Conservation (phyloP, 2,113 vertebrate genomes). For the Leuciscus idus region DNA sequence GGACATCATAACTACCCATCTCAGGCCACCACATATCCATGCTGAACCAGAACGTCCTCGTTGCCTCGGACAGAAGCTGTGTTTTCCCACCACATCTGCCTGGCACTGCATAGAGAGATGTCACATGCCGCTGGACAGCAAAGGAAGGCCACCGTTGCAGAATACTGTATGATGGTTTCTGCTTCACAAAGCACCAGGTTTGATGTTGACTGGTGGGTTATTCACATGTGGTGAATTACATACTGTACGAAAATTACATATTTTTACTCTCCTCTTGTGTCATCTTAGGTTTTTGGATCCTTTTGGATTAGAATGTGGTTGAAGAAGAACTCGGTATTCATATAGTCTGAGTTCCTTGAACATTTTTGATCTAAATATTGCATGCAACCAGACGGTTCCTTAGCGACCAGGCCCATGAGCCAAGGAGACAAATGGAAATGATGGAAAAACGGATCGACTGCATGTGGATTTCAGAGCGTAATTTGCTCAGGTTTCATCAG, state of each 20-base stretch:
- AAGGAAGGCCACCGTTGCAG: conserved; percentile 49
- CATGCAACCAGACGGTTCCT: neutral
- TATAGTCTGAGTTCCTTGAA: conserved; percentile 54
- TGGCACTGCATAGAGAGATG: conserved; percentile 53
- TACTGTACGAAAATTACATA: conserved; percentile 26
- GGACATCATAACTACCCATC: conserved; percentile 63
- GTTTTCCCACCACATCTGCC: conserved; percentile 54
- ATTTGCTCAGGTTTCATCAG: conserved; percentile 31
- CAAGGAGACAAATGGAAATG: conserved; percentile 35
- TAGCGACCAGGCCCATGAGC: neutral
- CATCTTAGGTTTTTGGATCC: neutral
- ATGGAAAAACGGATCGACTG: neutral
- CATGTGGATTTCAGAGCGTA: conserved; percentile 31
- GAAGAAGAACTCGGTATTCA: conserved; percentile 47
- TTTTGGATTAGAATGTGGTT: conserved; percentile 46
- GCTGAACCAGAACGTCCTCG: conserved; percentile 59
- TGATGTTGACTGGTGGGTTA: neutral
- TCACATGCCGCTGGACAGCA: conserved; percentile 57
- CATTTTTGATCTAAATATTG: conserved; percentile 48
- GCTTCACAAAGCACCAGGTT: neutral
- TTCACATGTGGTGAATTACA: neutral
- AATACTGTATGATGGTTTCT: neutral
- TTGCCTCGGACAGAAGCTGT: conserved; percentile 68
- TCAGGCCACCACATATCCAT: conserved; percentile 63
- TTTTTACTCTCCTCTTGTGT: conserved; percentile 11